Evolutionary conservation across 1,140 invertebrate genomes (phyloP), one percentile per base, ranked within the genome.

Genomic region (Grapholita molesta): DNA sequence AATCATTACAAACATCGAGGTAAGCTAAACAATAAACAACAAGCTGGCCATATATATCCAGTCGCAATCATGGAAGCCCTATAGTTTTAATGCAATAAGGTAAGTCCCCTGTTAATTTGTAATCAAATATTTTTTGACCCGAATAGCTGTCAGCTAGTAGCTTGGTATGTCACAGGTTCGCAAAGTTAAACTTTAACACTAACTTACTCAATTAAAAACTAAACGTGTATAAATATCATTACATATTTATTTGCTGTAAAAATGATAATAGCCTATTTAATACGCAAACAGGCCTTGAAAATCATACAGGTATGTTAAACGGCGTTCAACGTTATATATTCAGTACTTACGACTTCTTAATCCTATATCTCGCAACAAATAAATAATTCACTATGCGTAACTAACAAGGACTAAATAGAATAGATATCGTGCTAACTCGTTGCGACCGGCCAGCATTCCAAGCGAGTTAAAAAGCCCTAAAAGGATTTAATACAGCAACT

Each of bases 381-480:
- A 55, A 70, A 70, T 70, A 70, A 70, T 70, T 70, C 69, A 70
- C 48, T 24, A 23, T 61, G 28, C 64, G 64, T 66, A 66, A 66
- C 64, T 32, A 61, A 61, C 55, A 32, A 57, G 55, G 18, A 61
- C 55, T 28, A 28, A 28, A 15, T 7, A 61, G 55, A 61, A 61
- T 28, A 61, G 55, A 61, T 28, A 61, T 25, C 55, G 55, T 32
- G 42, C 42, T 61, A 61, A 61, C 55, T 61, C 28, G 25, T 25
- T 8, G 55, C 15, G 42, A 48, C 18, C 42, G 18, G 42, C 42
- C 18, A 21, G 42, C 55, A 61, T 61, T 28, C 55, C 55, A 48
- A 8, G 42, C 42, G 42, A 48, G 18, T 15, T 61, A 61, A 25
- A 61, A 61, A 3, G 2, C 69, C 33, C 12, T 72, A 61, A 52